Evolutionary conservation across 64 coral and sea anemone species (phyloP).

Genomic region (Stichodactyla mertensii): DNA sequence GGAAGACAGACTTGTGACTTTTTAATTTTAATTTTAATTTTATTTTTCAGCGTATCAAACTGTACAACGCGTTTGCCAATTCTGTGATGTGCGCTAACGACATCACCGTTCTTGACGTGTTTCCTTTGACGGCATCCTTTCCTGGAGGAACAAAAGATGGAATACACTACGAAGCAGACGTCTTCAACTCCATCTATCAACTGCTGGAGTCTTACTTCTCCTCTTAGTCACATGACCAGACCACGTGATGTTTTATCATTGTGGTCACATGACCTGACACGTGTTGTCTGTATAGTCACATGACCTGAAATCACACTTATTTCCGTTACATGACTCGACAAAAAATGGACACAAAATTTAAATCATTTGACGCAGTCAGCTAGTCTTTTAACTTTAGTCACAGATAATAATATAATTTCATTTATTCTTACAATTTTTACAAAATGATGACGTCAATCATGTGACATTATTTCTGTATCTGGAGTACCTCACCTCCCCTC

Average conservation of each 20-base stretch:
- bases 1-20: no score
- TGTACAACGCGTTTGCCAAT: slow-evolving; percentile 46
- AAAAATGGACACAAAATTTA: no score
- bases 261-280: not conserved
- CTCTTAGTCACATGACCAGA: not conserved
- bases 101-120: slow-evolving; percentile 37
- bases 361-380: no score
- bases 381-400: no score
- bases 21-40: not conserved
- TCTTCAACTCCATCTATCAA: not conserved
- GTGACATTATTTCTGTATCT: no score
- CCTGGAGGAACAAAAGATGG: slow-evolving; percentile 40
- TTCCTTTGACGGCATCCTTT: slow-evolving; percentile 33
- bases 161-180: slow-evolving; percentile 27
- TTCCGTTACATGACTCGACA: no score
- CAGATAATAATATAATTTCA: no score
- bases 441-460: no score
- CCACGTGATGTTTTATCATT: no score
- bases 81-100: slow-evolving; percentile 35
- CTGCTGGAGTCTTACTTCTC: not conserved
- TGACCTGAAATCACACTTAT: no score
- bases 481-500: no score
- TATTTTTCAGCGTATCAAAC: slow-evolving; percentile 38
- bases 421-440: no score
- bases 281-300: not conserved